Percentiles rank a stretch among this genome's conserved stretches.
phyloP scores from a whole-genome alignment of 2,888 invertebrate genomes.

The Parochlus steinenii region DNA sequence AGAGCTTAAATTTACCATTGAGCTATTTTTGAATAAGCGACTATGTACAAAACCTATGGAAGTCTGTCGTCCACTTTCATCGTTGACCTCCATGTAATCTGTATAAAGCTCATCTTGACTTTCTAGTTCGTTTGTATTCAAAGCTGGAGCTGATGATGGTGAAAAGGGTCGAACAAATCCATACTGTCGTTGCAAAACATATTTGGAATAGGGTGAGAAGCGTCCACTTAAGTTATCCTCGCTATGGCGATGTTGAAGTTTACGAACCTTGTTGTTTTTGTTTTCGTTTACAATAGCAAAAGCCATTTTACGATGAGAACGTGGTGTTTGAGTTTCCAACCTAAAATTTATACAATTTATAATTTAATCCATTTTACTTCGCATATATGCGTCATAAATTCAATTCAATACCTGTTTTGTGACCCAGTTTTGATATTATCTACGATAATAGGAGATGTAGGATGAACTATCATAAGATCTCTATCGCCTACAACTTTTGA shows the following conservation, averaged over 20 bases:
- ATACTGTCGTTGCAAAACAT: constrained; percentile 8
- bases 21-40: constrained; percentile 1
- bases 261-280: constrained; percentile 5
- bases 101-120: constrained; percentile 9
- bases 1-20: constrained; percentile 6
- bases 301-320: constrained; percentile 4
- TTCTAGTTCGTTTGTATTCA: constrained; percentile 9
- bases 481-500: not conserved
- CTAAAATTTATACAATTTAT: constrained; percentile 5
- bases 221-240: constrained; percentile 7
- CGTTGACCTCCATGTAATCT: not conserved
- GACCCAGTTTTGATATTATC: constrained; percentile 9
- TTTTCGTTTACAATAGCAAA: constrained; percentile 10
- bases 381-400: too few relatives aligned
- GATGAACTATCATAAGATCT: constrained; percentile 1
- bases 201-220: constrained; percentile 8
- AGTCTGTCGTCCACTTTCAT: constrained; percentile 8
- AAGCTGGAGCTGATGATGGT: constrained; percentile 5
- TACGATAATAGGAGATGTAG: constrained; percentile 6
- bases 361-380: too few relatives aligned
- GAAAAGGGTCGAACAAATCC: too few relatives aligned
- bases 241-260: constrained; percentile 10
- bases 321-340: not conserved
- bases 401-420: constrained; percentile 6
- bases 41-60: constrained; percentile 10